A percentile compares a stretch with the other conserved stretches of the same genome.
Evolutionary conservation across 2,113 vertebrate species (phyloP).

Genomic region (Procavia capensis): DNA sequence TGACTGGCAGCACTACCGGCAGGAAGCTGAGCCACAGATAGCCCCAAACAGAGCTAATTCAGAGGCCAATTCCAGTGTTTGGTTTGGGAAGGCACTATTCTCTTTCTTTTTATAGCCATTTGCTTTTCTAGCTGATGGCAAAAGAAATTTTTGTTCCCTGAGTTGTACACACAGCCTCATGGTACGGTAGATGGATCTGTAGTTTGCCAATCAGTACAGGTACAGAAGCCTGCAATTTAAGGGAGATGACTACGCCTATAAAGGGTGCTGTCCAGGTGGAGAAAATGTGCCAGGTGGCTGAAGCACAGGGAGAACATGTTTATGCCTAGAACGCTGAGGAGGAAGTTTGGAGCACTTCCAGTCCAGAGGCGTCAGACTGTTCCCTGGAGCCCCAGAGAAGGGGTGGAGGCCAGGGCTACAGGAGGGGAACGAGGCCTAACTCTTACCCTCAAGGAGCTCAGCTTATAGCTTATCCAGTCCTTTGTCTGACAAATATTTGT

Average conservation of each 20-base stretch:
- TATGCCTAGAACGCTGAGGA: not conserved
- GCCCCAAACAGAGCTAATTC: conserved; percentile 29
- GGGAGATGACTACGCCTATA: not conserved
- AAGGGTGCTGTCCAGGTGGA: not conserved
- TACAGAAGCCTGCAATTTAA: conserved; percentile 49
- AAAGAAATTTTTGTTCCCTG: conserved; percentile 60
- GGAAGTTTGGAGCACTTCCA: not conserved
- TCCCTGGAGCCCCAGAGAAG: not conserved
- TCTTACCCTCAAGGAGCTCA: not conserved
- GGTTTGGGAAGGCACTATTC: conserved; percentile 49
- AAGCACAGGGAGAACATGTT: not conserved
- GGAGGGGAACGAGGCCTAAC: not conserved
- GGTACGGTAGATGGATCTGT: not conserved
- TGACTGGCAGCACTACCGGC: not conserved
- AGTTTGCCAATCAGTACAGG: conserved; percentile 45
- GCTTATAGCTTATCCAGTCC: not conserved
- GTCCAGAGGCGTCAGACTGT: not conserved
- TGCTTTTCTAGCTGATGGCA: conserved; percentile 28
- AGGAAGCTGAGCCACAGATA: conserved; percentile 42
- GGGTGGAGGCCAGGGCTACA: not conserved
- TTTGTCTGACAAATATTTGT: not conserved
- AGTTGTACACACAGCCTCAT: not conserved
- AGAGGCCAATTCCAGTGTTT: not conserved
- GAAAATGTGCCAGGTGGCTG: not conserved
- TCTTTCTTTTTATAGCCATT: conserved; percentile 58